Evolutionary conservation across 2,888 invertebrate species (phyloP).

Genomic region (Caenorhabditis panamensis): DNA sequence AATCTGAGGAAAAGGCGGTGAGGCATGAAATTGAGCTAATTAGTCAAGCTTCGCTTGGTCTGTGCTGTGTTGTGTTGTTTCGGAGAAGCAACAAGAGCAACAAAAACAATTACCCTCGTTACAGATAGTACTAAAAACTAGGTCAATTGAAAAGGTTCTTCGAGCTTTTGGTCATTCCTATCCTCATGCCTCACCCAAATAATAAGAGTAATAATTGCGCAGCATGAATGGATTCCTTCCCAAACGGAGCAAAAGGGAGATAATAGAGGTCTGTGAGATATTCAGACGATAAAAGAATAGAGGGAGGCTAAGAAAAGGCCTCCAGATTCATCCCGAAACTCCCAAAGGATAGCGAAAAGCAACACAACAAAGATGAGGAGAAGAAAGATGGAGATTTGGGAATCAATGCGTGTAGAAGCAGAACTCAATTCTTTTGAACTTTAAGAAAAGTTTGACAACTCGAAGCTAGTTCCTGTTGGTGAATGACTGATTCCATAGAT

Average conservation of each 20-base stretch:
- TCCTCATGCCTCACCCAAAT: slow-evolving; percentile 14
- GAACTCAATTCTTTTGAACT: neutral
- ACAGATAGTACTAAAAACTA: neutral
- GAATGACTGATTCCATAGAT: no score
- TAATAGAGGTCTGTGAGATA: slow-evolving; percentile 46
- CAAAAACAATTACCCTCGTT: neutral
- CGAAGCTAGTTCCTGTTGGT: no score
- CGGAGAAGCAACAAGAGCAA: neutral
- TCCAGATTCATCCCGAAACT: slow-evolving; percentile 47
- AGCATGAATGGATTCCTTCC: slow-evolving; percentile 40
- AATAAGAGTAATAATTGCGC: slow-evolving; percentile 43
- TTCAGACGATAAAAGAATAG: slow-evolving; percentile 43
- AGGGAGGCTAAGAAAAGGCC: neutral
- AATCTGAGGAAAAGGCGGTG: slow-evolving; percentile 44
- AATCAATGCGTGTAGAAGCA: slow-evolving; percentile 10
- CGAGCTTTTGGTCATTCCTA: neutral
- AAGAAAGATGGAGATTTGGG: slow-evolving; percentile 22
- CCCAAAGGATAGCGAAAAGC: slow-evolving; percentile 36
- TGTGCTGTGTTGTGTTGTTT: neutral
- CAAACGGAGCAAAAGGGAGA: slow-evolving; percentile 22
- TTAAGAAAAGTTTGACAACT: neutral
- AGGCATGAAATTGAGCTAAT: slow-evolving; percentile 57
- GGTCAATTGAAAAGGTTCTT: no score
- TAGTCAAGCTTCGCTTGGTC: slow-evolving; percentile 47
- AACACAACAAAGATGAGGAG: slow-evolving; percentile 48